phyloP scores from a whole-genome alignment of 2,113 vertebrate species.

The Anser brachyrhynchus region DNA sequence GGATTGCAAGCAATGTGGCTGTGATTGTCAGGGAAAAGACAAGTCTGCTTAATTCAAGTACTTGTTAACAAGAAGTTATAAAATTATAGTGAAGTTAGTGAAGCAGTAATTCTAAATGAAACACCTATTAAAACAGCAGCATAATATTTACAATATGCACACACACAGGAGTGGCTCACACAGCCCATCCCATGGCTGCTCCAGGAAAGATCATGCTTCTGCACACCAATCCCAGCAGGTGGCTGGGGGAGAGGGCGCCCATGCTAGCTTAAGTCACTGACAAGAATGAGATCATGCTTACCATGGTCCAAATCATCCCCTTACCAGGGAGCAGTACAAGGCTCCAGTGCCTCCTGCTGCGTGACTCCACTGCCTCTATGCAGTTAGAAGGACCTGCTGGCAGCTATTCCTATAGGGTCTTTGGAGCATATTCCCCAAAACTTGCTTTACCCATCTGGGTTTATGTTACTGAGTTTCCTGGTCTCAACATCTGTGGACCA shows the following conservation, averaged over 20 bases:
- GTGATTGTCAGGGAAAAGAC: not conserved
- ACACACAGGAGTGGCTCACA: not conserved
- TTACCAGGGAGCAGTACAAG: not conserved
- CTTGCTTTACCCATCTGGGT: not conserved
- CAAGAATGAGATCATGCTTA: not conserved
- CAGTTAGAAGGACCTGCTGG: not conserved
- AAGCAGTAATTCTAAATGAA: not conserved
- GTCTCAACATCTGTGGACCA: not conserved
- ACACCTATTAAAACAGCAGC: not conserved
- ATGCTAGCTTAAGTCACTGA: not conserved
- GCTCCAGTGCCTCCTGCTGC: not conserved
- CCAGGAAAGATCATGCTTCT: not conserved
- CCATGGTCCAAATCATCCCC: accelerated
- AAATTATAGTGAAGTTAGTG: not conserved
- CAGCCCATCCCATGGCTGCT: accelerated
- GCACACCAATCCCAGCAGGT: not conserved
- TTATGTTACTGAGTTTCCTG: not conserved
- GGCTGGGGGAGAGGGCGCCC: not conserved
- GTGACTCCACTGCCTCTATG: not conserved
- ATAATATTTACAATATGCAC: not conserved
- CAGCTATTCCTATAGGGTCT: not conserved
- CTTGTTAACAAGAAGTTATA: not conserved
- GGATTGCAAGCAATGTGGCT: not conserved
- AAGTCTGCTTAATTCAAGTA: not conserved
- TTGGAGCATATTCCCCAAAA: not conserved